Conservation (phyloP, 2,888 invertebrate genomes). For the Scotopteryx bipunctaria region DNA sequence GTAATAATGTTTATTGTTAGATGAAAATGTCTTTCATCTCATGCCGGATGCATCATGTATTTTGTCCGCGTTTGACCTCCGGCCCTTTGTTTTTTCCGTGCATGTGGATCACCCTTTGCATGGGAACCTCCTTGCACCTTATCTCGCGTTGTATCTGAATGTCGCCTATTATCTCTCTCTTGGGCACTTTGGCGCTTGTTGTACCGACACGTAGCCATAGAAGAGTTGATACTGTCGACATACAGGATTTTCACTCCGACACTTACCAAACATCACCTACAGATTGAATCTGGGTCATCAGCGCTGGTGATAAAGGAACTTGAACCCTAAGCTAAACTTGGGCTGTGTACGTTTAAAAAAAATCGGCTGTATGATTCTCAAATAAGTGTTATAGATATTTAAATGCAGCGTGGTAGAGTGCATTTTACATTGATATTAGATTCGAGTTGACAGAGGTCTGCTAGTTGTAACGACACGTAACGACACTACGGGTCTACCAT, state of each 20-base stretch:
- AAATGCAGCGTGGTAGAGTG: not conserved
- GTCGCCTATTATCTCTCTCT: slow-evolving; percentile 80
- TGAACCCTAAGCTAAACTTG: too few species aligned
- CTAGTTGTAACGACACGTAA: slow-evolving; percentile 58
- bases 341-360: too few species aligned
- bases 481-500: slow-evolving; percentile 71
- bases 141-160: slow-evolving; percentile 79
- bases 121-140: slow-evolving; percentile 74
- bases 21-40: slow-evolving; percentile 21
- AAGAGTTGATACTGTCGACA: not conserved
- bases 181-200: slow-evolving; percentile 77
- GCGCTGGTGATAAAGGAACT: too few species aligned
- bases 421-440: not conserved
- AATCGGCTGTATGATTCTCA: too few species aligned
- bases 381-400: not conserved
- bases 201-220: slow-evolving; percentile 65
- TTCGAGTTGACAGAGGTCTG: slow-evolving; percentile 4
- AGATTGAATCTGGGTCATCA: too few species aligned
- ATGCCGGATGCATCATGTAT: slow-evolving; percentile 52
- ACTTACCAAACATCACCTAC: not conserved
- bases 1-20: slow-evolving; percentile 18
- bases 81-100: slow-evolving; percentile 53
- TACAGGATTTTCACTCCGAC: slow-evolving; percentile 3
- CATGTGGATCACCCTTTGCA: slow-evolving; percentile 60
- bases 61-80: slow-evolving; percentile 71